These are phyloP conservation scores for Argyra leucocephala DNA, from an alignment of 2,888 invertebrate genomes.

Conservation along the genomic window DNA sequence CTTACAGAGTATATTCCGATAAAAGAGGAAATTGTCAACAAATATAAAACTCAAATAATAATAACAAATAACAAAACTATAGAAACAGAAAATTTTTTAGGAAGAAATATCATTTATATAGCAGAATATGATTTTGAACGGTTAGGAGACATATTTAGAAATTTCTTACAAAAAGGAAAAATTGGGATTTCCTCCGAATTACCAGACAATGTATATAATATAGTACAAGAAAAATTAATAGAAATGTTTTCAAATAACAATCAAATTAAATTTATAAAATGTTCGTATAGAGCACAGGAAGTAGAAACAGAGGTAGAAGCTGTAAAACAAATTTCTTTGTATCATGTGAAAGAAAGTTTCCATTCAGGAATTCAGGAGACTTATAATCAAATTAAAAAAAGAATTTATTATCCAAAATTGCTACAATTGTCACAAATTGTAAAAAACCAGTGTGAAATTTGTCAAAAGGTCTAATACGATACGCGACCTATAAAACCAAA, in stretches of 20 bases:
- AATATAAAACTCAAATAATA: conserved; percentile 7
- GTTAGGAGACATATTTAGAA: conserved; percentile 15
- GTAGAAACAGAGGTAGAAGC: conserved; percentile 20
- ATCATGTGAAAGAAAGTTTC: conserved; percentile 22
- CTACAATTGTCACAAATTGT: conserved; percentile 9
- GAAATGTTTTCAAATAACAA: conserved; percentile 18
- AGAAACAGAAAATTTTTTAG: conserved; percentile 5
- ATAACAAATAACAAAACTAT: conserved; percentile 13
- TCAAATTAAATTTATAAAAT: conserved; percentile 21
- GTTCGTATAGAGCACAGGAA: conserved; percentile 19
- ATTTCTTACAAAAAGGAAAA: conserved; percentile 13
- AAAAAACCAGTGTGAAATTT: conserved; percentile 21
- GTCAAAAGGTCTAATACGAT: conserved; percentile 21
- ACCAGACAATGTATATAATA: conserved; percentile 18
- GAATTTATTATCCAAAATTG: conserved; percentile 20
- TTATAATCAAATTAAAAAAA: conserved; percentile 21
- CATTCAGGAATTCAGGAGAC: conserved; percentile 22
- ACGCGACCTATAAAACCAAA: conserved; percentile 19
- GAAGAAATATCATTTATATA: conserved; percentile 11
- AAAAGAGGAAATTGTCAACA: background rate
- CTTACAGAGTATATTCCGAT: background rate
- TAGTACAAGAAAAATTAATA: conserved; percentile 20
- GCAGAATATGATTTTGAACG: conserved; percentile 17
- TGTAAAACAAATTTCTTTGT: conserved; percentile 20
- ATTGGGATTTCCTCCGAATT: conserved; percentile 20